Evolutionary conservation across 30 jellyfish, hydroid and myxozoan species (phyloP), one percentile per base, ranked within the genome.

Genomic region (Sanderia malayensis): DNA sequence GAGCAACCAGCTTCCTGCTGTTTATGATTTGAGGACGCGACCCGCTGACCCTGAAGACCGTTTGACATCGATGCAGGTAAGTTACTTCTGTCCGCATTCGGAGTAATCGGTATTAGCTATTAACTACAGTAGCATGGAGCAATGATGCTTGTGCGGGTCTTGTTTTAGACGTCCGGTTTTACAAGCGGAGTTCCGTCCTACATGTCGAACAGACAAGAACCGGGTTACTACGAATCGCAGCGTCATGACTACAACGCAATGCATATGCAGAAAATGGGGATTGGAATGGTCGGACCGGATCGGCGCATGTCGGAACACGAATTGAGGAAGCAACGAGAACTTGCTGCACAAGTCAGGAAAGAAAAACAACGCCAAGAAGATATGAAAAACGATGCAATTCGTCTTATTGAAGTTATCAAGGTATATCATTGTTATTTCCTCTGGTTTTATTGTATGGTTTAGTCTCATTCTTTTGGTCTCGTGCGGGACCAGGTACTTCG

Each of bases 281-380:
- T 37, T 37, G 52, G 52, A 37, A 37, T 4, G 6, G 10, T 13
- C 10, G 52, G 13, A 37, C 6, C 13, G 52, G 6, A 37, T 37
- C 31, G 70, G 31, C 33, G 52, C 24, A 74, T 74, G 86, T 74
- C 86, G 28, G 78, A 34, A 0, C 69, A 74, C 25, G 86, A 74
- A 47, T 37, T 20, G 72, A 44, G 71, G 37, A 74, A 74, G 78
- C 86, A 74, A 24, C 58, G 59, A 25, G 86, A 74, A 30, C 63
- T 74, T 1, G 86, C 86, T 1, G 86, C 22, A 41, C 65, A 46
- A 52, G 78, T 74, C 1, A 61, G 41, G 28, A 28, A 20, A 31
- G 86, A 74, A 1, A 37, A 61, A 46, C 44, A 41, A 20, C 46
- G 37, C 33, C 86, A 74, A 44, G 86, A 74, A 21, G 41, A 74